A percentile compares a stretch with the other conserved stretches of the same genome.
Evolutionary conservation across 2,797 vertebrate genomes (phyloP).

Genomic region (Ctenosaura bakeri): DNA sequence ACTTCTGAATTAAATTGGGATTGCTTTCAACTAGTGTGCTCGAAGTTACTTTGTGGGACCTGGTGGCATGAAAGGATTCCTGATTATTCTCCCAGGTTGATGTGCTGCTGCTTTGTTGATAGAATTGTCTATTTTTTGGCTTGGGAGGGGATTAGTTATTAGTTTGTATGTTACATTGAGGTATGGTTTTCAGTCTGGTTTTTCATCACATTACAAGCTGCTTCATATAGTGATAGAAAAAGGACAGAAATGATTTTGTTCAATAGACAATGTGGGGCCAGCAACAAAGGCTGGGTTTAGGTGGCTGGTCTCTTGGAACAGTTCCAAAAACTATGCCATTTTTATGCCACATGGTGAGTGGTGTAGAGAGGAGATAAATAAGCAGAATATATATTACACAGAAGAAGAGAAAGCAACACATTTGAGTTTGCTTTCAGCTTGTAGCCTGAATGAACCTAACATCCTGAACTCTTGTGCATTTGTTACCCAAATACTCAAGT

Average conservation of each 20-base stretch:
- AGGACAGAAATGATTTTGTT: background rate
- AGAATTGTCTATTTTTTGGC: background rate
- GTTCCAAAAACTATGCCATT: too few species aligned
- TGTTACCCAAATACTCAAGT: too few species aligned
- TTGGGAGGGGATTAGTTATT: background rate
- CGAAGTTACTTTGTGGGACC: background rate
- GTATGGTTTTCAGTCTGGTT: background rate
- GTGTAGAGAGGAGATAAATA: too few species aligned
- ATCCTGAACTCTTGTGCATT: too few species aligned
- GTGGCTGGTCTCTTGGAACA: too few species aligned
- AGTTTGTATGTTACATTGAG: background rate
- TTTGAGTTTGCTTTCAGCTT: too few species aligned
- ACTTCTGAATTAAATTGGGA: background rate
- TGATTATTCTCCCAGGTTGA: background rate
- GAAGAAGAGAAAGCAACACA: too few species aligned
- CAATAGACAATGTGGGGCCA: background rate
- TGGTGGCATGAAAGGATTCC: background rate
- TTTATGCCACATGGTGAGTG: too few species aligned
- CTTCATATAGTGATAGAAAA: background rate
- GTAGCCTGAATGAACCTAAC: too few species aligned
- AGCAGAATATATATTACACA: too few species aligned
- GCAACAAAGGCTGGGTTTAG: background rate
- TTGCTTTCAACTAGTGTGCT: slow-evolving; percentile 15
- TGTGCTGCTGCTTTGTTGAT: background rate
- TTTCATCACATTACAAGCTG: background rate